phyloP scores from a whole-genome alignment of 1,140 invertebrate species.

The Yoshiicerus persimilis region DNA sequence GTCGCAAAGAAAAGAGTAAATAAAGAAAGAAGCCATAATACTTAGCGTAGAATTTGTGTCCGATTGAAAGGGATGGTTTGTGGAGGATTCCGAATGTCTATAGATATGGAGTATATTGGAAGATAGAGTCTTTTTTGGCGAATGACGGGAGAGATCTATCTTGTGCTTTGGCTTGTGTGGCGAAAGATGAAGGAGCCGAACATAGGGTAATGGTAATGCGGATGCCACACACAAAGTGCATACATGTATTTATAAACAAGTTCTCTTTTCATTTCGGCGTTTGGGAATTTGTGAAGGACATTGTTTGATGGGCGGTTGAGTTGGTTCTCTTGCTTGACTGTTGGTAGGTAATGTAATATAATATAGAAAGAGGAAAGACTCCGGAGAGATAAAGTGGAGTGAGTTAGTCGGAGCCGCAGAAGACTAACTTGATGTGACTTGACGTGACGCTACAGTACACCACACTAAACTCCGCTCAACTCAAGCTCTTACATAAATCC shows the following conservation, averaged over 20 bases:
- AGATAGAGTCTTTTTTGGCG: not conserved
- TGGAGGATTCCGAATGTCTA: too few relatives aligned
- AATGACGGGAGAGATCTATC: not conserved
- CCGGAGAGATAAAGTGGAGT: not conserved
- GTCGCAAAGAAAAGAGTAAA: not conserved
- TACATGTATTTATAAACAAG: not conserved
- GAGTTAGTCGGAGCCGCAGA: not conserved
- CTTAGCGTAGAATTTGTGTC: not conserved
- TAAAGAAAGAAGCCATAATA: not conserved
- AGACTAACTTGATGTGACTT: not conserved
- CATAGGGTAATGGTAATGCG: not conserved
- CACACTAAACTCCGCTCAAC: not conserved
- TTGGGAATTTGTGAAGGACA: not conserved
- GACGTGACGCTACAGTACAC: not conserved
- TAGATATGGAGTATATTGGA: not conserved
- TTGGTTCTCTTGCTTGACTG: not conserved
- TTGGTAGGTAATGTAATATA: not conserved
- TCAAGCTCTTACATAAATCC: slow-evolving; percentile 10
- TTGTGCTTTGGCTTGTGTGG: not conserved
- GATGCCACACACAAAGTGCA: not conserved
- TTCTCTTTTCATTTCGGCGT: not conserved
- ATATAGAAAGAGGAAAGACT: not conserved
- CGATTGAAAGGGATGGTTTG: too few relatives aligned
- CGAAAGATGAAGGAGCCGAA: not conserved
- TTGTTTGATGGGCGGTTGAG: not conserved